Base-by-base conservation (phyloP, 2,797 vertebrate species). In the Sebastes variabilis region DNA sequence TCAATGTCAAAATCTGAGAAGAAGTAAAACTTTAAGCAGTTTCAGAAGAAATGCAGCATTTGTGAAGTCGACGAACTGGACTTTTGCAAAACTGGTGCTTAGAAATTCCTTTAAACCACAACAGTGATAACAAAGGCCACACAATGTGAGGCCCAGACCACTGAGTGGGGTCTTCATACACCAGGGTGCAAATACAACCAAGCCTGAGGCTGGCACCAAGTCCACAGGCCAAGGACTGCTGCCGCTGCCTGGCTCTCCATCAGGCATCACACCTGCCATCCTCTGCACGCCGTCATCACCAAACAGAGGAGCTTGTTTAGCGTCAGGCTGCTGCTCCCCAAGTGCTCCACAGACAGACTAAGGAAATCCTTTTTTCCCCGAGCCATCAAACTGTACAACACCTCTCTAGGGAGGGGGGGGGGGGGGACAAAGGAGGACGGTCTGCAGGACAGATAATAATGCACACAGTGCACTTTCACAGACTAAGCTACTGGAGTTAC, bases 141-240 rank as follows among this genome's bases (percentile, higher is more conserved):
- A 54, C 1, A 20, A 20, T 13, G 54, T 38, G 61, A 75, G 38
- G 64, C 27, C 24, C 25, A 61, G 52, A 60, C 16, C 52, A n/a
- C 55, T 42, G 13, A 64, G 12, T 32, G 13, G 8, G 38, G 29
- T 65, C 20, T 10, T 24, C 46, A 55, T 13, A 18, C 25, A 66
- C 55, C 66, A 84, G 25, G 58, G 7, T 30, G 30, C 46, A 66
- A 36, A 77, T 27, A 77, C 16, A 72, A 32, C 46, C 52, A 67
- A 22, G 38, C 67, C 65, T 58, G 61, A 55, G 52, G 22, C 75
- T 59, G 62, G 34, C 59, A 74, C 5, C 24, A 42, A 80, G 77
- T 82, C 69, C 77, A 79, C 14, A 24, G 5, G 30, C 24, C 42
- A 55, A 64, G 32, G 59, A 76, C 77, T 75, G 42, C 36, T 78